phyloP scores from a whole-genome alignment of 2,113 vertebrate species.

The Platichthys flesus region DNA sequence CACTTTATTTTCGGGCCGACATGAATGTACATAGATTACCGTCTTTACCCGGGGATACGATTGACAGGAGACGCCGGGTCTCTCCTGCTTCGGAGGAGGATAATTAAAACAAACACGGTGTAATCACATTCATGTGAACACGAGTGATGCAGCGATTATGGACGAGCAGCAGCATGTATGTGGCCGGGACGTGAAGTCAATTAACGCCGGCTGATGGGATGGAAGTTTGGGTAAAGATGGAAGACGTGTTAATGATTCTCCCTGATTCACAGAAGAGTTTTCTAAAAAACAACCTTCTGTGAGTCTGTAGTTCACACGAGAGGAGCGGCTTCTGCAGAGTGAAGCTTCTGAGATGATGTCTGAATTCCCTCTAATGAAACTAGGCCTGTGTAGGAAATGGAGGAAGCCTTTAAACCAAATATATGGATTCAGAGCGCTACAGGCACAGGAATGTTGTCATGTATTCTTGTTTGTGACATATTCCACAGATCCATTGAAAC shows the following conservation, averaged over 20 bases:
- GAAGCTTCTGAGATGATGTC: no score
- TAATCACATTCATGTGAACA: background rate
- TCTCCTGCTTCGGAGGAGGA: background rate
- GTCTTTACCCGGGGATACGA: constrained; percentile 6
- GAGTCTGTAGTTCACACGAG: no score
- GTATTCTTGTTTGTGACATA: no score
- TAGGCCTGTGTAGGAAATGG: no score
- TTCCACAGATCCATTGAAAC: no score
- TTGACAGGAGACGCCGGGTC: background rate
- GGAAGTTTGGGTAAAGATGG: constrained; percentile 12
- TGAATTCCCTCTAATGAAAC: no score
- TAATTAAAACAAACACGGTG: background rate
- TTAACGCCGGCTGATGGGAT: constrained; percentile 2
- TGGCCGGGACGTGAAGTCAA: constrained; percentile 13
- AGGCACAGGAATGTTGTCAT: no score
- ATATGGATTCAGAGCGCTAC: no score
- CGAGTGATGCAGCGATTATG: background rate
- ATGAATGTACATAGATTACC: constrained; percentile 20
- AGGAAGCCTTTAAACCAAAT: no score
- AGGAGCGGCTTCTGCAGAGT: no score
- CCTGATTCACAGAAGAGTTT: background rate
- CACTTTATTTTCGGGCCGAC: constrained; percentile 32
- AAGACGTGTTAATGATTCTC: background rate
- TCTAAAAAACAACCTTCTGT: no score
- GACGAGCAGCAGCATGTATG: background rate